phyloP scores from a whole-genome alignment of 2,888 invertebrate genomes.

The Zele albiditarsus region DNA sequence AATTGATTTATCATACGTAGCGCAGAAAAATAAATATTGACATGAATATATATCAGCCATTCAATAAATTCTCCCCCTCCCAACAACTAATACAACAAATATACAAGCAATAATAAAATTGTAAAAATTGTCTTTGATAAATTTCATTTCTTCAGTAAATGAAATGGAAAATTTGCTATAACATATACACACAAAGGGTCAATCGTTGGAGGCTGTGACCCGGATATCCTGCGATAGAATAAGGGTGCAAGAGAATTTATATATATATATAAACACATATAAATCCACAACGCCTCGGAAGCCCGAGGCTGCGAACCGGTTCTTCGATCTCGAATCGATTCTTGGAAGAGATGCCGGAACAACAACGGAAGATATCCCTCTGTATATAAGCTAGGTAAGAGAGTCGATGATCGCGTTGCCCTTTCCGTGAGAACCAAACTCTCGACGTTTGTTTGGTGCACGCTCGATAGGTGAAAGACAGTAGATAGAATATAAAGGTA shows the following conservation, averaged over 20 bases:
- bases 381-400: not conserved
- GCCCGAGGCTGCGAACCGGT: conserved; percentile 44
- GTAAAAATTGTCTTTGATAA: not conserved
- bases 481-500: not conserved
- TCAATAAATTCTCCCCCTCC: too few relatives aligned
- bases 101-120: not conserved
- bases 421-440: conserved; percentile 42
- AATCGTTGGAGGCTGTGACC: conserved; percentile 32
- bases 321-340: conserved; percentile 47
- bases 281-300: conserved; percentile 41
- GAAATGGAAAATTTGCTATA: conserved; percentile 30
- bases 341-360: conserved; percentile 51
- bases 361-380: conserved; percentile 37
- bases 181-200: conserved; percentile 18
- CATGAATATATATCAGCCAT: too few relatives aligned
- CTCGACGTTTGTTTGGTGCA: not conserved
- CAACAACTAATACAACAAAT: too few relatives aligned
- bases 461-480: conserved; percentile 17
- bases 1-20: not conserved
- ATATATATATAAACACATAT: conserved; percentile 14
- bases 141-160: not conserved
- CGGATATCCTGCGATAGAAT: conserved; percentile 47
- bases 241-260: conserved; percentile 6
- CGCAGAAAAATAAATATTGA: too few relatives aligned
- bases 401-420: conserved; percentile 39